A percentile compares a stretch with the other conserved stretches of the same genome.
phyloP scores from a whole-genome alignment of 2,888 invertebrate species.

The Quadriops clusia region DNA sequence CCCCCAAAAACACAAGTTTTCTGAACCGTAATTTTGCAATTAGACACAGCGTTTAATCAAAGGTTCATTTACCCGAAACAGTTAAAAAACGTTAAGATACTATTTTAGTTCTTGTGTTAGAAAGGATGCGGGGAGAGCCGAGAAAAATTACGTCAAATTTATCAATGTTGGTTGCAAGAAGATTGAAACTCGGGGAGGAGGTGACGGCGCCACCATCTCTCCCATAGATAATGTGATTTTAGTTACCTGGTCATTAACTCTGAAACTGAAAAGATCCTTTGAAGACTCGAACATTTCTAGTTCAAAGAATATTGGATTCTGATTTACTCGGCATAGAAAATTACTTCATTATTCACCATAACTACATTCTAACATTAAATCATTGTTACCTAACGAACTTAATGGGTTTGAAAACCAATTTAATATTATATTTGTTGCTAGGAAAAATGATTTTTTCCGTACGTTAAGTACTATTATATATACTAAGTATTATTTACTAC shows the following conservation, averaged over 20 bases:
- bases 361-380: too few species aligned
- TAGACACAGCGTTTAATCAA: conserved; percentile 29
- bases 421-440: too few species aligned
- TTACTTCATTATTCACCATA: too few species aligned
- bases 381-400: too few species aligned
- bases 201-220: conserved; percentile 21
- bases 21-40: conserved; percentile 24
- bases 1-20: conserved; percentile 14
- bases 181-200: conserved; percentile 34
- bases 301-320: too few species aligned
- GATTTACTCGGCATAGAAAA: too few species aligned
- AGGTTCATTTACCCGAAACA: conserved; percentile 26
- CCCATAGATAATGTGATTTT: conserved; percentile 34
- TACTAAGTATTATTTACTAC: too few species aligned
- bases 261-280: too few species aligned
- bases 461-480: too few species aligned
- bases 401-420: too few species aligned
- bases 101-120: conserved; percentile 33
- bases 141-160: conserved; percentile 45
- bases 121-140: conserved; percentile 33
- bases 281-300: too few species aligned
- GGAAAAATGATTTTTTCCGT: too few species aligned
- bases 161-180: conserved; percentile 38
- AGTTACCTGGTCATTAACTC: conserved; percentile 35
- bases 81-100: conserved; percentile 26